These are phyloP conservation scores for Gnathonemus longibarbis DNA, from an alignment of 2,113 vertebrate species.

Conservation along the genomic window DNA sequence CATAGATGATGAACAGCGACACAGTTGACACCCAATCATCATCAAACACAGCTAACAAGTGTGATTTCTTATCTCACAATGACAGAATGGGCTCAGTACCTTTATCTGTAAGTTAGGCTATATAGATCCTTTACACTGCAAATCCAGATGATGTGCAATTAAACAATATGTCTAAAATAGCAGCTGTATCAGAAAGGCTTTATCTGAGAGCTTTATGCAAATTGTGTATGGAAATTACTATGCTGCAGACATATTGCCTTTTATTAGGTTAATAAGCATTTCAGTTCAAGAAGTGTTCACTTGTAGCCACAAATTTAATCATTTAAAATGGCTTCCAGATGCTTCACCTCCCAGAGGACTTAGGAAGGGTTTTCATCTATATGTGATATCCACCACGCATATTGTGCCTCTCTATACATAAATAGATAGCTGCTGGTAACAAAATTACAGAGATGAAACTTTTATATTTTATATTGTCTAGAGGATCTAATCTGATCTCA, in stretches of 20 bases:
- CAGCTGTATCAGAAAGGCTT: neutral
- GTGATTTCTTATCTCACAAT: neutral
- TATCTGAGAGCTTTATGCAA: neutral
- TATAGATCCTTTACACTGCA: neutral
- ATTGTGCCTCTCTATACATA: neutral
- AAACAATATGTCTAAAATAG: neutral
- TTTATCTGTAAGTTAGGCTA: neutral
- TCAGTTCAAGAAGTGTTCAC: neutral
- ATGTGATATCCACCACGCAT: neutral
- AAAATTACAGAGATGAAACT: neutral
- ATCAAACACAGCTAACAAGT: neutral
- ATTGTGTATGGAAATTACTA: neutral
- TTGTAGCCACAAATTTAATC: neutral
- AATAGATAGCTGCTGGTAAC: neutral
- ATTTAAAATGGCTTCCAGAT: neutral
- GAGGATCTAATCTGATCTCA: neutral
- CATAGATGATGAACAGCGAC: neutral
- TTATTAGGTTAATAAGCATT: constrained; percentile 2
- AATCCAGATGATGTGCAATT: neutral
- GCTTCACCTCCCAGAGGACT: neutral
- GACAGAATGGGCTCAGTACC: neutral
- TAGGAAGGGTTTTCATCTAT: neutral
- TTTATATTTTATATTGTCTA: neutral
- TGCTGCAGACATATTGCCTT: neutral
- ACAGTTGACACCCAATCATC: neutral